These are phyloP conservation scores for Reinhardtius hippoglossoides DNA, from an alignment of 2,113 vertebrate species.

Conservation along the genomic window DNA sequence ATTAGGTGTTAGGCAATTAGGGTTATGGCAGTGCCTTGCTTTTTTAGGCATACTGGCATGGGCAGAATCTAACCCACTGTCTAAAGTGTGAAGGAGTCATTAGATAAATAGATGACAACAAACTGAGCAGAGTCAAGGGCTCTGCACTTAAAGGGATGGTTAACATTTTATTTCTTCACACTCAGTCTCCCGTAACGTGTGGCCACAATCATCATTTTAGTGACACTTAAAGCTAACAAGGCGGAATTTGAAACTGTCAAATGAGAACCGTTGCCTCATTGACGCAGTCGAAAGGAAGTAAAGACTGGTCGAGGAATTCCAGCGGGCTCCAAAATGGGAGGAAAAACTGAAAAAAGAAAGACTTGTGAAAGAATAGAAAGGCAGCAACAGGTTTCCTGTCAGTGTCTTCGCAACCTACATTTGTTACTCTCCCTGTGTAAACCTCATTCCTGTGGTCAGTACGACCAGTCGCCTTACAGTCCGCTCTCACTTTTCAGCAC, in stretches of 20 bases:
- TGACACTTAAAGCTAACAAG: conserved; percentile 49
- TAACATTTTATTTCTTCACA: conserved; percentile 28
- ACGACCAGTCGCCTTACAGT: conserved; percentile 53
- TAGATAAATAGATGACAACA: conserved; percentile 80
- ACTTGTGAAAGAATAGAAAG: conserved; percentile 53
- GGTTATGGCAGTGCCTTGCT: conserved; percentile 76
- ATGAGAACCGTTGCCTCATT: conserved; percentile 32
- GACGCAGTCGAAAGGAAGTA: conserved; percentile 33
- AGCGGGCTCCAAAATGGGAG: neutral
- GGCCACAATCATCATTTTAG: conserved; percentile 59
- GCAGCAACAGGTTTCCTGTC: conserved; percentile 40
- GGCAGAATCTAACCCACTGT: conserved; percentile 70
- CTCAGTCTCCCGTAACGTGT: conserved; percentile 34
- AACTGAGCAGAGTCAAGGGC: conserved; percentile 42
- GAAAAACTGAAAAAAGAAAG: conserved; percentile 1
- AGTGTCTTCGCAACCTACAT: conserved; percentile 70
- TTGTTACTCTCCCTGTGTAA: conserved; percentile 54
- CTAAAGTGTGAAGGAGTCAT: conserved; percentile 77
- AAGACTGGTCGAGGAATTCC: conserved; percentile 26
- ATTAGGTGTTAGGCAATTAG: conserved; percentile 81
- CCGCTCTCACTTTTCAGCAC: conserved; percentile 69
- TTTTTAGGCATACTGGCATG: conserved; percentile 72
- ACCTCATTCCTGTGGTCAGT: conserved; percentile 47
- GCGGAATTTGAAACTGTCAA: conserved; percentile 49
- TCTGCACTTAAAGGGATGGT: conserved; percentile 40